Conservation (phyloP, 1,140 invertebrate genomes). For the Heliconius hermathena region DNA sequence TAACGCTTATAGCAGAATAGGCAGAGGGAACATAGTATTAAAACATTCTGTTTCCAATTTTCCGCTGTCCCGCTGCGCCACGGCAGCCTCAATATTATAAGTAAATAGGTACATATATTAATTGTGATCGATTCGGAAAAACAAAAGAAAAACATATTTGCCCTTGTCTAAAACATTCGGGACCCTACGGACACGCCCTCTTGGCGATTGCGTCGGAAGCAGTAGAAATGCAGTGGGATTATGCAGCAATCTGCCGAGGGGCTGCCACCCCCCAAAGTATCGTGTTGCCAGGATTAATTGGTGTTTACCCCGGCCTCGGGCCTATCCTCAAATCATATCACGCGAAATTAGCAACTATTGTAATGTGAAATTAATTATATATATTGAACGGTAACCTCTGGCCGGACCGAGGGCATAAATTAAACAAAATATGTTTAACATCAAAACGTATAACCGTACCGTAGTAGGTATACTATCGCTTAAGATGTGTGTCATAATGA, state of each 20-base stretch:
- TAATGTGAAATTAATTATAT: slow-evolving; percentile 75
- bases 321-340: slow-evolving; percentile 70
- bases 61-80: no score
- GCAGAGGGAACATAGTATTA: no score
- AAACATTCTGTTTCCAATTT: no score
- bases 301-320: slow-evolving; percentile 54
- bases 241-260: slow-evolving; percentile 69
- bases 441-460: background rate
- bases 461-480: no score
- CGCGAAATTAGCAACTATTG: slow-evolving; percentile 70
- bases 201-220: slow-evolving; percentile 67
- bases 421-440: background rate
- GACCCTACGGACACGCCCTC: slow-evolving; percentile 51
- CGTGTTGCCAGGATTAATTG: slow-evolving; percentile 68
- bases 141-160: slow-evolving; percentile 67
- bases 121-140: slow-evolving; percentile 52
- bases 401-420: background rate
- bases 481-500: background rate
- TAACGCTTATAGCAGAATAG: no score
- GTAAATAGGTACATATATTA: background rate
- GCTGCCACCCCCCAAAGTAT: slow-evolving; percentile 54
- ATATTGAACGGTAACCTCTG: slow-evolving; percentile 17
- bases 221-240: slow-evolving; percentile 75
- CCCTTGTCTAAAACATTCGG: slow-evolving; percentile 43
- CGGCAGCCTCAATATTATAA: no score